phyloP scores from a whole-genome alignment of 1,140 invertebrate species.

The Eumaeus atala region DNA sequence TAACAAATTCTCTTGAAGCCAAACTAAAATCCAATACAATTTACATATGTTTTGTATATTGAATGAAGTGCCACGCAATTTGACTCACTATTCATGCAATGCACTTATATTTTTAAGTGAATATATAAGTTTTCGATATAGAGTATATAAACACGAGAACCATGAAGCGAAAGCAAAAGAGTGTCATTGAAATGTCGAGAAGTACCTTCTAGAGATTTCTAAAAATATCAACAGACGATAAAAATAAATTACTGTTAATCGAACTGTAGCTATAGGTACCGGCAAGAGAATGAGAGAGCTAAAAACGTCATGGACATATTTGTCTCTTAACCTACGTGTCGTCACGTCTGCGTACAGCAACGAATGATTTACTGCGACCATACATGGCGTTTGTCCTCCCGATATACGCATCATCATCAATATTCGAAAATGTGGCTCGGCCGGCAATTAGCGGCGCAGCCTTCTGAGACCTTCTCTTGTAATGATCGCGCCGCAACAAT shows the following conservation, averaged over 20 bases:
- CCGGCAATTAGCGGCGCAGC: conserved; percentile 66
- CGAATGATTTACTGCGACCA: conserved; percentile 67
- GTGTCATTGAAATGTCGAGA: neutral
- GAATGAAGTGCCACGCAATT: too few species aligned
- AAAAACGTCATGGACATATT: conserved; percentile 66
- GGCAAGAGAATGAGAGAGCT: conserved; percentile 55
- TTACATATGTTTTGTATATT: too few species aligned
- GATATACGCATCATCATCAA: conserved; percentile 71
- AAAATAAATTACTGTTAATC: conserved; percentile 15
- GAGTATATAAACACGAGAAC: too few species aligned
- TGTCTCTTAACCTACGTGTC: conserved; percentile 56
- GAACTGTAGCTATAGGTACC: conserved; percentile 19
- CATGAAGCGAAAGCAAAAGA: conserved; percentile 7
- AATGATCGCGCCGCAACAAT: conserved; percentile 47
- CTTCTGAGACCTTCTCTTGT: conserved; percentile 63
- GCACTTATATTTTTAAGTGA: too few species aligned
- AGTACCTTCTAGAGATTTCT: conserved; percentile 8
- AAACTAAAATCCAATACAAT: too few species aligned
- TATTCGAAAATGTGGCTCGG: conserved; percentile 70
- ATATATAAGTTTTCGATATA: too few species aligned
- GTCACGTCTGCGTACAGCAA: conserved; percentile 56
- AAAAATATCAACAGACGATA: conserved; percentile 15
- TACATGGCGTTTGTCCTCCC: conserved; percentile 65
- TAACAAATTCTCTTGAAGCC: too few species aligned
- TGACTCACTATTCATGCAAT: too few species aligned